A percentile compares a stretch with the other conserved stretches of the same genome.
phyloP scores from a whole-genome alignment of 2,888 invertebrate species.

The Papilio gigon region DNA sequence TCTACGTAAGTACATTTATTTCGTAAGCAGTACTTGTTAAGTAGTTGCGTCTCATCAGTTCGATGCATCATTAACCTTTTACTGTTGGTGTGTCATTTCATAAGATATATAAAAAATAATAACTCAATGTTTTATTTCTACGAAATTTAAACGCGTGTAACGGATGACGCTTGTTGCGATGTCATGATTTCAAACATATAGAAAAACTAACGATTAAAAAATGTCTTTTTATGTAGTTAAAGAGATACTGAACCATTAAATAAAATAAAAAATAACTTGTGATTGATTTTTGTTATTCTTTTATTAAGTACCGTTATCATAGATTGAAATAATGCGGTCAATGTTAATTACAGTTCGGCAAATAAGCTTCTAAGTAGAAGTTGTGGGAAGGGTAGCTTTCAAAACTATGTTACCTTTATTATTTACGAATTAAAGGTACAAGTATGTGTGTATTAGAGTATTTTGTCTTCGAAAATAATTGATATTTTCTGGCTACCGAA shows the following conservation, averaged over 20 bases:
- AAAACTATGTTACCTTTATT: too few relatives aligned
- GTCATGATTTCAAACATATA: neutral
- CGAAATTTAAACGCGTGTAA: neutral
- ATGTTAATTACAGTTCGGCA: conserved; percentile 20
- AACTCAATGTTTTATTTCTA: neutral
- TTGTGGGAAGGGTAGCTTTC: neutral
- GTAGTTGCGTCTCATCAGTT: neutral
- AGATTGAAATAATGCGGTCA: conserved; percentile 28
- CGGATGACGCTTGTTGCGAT: neutral
- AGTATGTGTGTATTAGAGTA: too few relatives aligned
- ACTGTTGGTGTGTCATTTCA: neutral
- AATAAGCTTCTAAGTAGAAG: neutral
- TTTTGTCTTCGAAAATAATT: too few relatives aligned
- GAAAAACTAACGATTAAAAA: too few relatives aligned
- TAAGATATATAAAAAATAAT: neutral
- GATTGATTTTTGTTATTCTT: conserved; percentile 14
- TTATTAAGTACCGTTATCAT: conserved; percentile 14
- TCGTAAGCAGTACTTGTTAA: neutral
- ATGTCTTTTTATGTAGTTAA: neutral
- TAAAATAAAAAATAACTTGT: neutral
- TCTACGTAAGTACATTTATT: neutral
- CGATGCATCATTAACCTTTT: conserved; percentile 5
- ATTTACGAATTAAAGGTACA: too few relatives aligned
- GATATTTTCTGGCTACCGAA: too few relatives aligned
- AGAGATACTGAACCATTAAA: neutral